phyloP scores from a whole-genome alignment of 2,797 vertebrate species.

The Steatocranus sp. region DNA sequence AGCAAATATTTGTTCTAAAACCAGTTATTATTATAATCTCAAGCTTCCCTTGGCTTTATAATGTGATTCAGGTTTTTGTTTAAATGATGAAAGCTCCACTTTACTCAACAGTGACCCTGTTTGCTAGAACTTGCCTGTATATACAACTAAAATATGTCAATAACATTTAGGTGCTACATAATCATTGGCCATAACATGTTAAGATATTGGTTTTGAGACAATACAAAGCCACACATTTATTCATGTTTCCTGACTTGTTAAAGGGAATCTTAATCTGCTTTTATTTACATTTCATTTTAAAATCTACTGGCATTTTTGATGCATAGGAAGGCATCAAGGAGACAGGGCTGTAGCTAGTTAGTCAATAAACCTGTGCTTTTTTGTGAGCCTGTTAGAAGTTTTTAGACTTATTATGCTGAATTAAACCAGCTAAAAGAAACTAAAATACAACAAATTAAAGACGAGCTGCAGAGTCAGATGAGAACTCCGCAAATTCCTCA shows the following conservation, averaged over 20 bases:
- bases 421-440: not conserved
- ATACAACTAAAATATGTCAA: not conserved
- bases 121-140: not conserved
- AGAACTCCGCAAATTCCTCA: not conserved
- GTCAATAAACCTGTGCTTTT: not conserved
- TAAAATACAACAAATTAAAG: not conserved
- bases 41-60: not conserved
- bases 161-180: not conserved
- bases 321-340: not conserved
- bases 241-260: not conserved
- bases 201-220: not conserved
- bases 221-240: not conserved
- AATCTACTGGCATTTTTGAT: not conserved
- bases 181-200: not conserved
- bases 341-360: not conserved
- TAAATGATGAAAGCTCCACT: not conserved
- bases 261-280: not conserved
- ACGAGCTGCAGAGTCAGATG: not conserved
- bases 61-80: not conserved
- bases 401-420: not conserved
- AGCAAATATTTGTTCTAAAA: not conserved
- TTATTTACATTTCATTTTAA: not conserved
- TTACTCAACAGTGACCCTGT: not conserved
- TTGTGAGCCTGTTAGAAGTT: not conserved
- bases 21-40: not conserved